These are phyloP conservation scores for Troides aeacus DNA, from an alignment of 2,888 invertebrate species.

Conservation along the genomic window DNA sequence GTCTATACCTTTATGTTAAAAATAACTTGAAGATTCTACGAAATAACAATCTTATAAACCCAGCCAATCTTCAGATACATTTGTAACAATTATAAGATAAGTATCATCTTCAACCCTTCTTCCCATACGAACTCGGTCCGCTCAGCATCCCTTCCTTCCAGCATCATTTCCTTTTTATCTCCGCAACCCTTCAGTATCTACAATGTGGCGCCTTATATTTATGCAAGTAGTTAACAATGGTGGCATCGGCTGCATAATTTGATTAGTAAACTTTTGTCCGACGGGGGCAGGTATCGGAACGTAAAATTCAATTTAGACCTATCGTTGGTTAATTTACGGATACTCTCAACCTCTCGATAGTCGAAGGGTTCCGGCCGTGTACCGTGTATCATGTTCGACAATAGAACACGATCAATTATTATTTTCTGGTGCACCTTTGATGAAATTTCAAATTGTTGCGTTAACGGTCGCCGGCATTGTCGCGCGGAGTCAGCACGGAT, in stretches of 20 bases:
- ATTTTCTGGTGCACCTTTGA: slow-evolving; percentile 76
- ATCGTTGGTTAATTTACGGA: slow-evolving; percentile 79
- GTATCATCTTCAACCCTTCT: slow-evolving; percentile 74
- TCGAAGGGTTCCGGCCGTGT: slow-evolving; percentile 57
- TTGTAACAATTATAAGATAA: slow-evolving; percentile 79
- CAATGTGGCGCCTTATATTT: slow-evolving; percentile 73
- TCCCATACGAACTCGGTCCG: slow-evolving; percentile 66
- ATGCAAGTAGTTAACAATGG: slow-evolving; percentile 74
- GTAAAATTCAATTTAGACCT: slow-evolving; percentile 78
- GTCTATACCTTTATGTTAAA: not conserved
- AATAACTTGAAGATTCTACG: not conserved
- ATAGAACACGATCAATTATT: slow-evolving; percentile 75
- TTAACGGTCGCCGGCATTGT: slow-evolving; percentile 75
- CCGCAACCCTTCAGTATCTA: slow-evolving; percentile 68
- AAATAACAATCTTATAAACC: slow-evolving; percentile 29
- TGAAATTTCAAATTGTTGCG: slow-evolving; percentile 73
- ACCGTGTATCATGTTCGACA: slow-evolving; percentile 70
- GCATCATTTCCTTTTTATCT: slow-evolving; percentile 63
- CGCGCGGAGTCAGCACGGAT: slow-evolving; percentile 56
- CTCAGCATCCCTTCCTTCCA: slow-evolving; percentile 72
- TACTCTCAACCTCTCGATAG: slow-evolving; percentile 66
- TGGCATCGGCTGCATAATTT: slow-evolving; percentile 77
- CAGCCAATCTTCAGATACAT: slow-evolving; percentile 37
- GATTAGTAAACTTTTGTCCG: slow-evolving; percentile 75
- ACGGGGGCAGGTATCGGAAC: slow-evolving; percentile 73